Conservation (phyloP, 2,797 vertebrate species). For the Buceros bicornis region DNA sequence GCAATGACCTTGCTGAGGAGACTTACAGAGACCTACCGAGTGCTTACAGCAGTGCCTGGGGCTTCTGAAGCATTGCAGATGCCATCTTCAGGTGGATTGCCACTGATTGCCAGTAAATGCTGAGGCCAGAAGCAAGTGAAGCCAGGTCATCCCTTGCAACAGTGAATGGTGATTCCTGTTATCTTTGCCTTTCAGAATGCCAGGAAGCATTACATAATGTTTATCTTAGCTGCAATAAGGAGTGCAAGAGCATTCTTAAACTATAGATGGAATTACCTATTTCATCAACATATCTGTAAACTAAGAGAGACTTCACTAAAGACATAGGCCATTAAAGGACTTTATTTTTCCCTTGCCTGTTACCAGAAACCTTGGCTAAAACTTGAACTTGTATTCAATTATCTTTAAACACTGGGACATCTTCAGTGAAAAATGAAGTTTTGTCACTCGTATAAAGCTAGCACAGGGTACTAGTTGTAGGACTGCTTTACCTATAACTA, state of each 20-base stretch:
- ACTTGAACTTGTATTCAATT: neutral
- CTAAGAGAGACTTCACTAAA: neutral
- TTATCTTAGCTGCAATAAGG: neutral
- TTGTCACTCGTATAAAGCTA: neutral
- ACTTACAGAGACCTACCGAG: neutral
- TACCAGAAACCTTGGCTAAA: neutral
- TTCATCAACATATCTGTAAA: neutral
- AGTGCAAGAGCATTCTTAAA: neutral
- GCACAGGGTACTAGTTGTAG: neutral
- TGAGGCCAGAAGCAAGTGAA: neutral
- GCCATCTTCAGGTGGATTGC: neutral
- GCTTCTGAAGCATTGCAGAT: neutral
- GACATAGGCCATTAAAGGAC: neutral
- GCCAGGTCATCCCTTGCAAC: neutral
- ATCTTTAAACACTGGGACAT: neutral
- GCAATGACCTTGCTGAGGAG: neutral
- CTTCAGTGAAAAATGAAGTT: neutral
- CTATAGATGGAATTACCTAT: neutral
- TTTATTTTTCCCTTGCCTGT: accelerated
- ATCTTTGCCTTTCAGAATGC: neutral
- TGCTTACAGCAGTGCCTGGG: neutral
- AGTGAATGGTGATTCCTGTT: neutral
- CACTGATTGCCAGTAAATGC: neutral
- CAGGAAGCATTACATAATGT: neutral
- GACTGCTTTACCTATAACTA: neutral